phyloP scores from a whole-genome alignment of 2,797 vertebrate genomes.

The Cottoperca gobio region DNA sequence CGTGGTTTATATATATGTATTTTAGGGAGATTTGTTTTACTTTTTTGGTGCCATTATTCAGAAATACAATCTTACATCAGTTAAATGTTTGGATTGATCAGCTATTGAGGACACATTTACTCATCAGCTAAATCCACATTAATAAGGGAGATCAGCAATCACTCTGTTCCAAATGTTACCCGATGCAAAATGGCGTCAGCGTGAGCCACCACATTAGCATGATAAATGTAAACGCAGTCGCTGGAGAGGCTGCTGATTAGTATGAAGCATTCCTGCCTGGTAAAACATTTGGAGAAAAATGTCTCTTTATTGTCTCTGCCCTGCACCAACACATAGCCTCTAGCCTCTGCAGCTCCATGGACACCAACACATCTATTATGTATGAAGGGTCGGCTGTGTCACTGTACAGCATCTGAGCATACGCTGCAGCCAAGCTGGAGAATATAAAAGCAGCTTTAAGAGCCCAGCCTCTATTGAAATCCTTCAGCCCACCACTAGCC shows the following conservation, averaged over 20 bases:
- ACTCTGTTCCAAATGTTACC: neutral
- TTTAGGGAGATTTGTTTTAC: neutral
- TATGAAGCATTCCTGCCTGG: constrained; percentile 48
- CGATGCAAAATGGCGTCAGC: neutral
- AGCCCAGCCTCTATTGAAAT: constrained; percentile 22
- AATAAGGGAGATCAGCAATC: neutral
- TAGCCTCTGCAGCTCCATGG: constrained; percentile 56
- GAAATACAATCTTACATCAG: neutral
- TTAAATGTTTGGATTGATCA: neutral
- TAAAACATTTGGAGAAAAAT: constrained; percentile 42
- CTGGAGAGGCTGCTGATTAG: constrained; percentile 47
- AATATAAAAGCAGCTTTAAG: constrained; percentile 40
- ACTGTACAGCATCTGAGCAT: constrained; percentile 45
- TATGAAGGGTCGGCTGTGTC: constrained; percentile 62
- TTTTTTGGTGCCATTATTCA: neutral
- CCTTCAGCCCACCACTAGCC: constrained; percentile 27
- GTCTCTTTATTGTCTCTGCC: constrained; percentile 21
- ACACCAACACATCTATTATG: constrained; percentile 70
- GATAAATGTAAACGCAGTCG: constrained; percentile 36
- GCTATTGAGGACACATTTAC: neutral
- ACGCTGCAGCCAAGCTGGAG: constrained; percentile 28
- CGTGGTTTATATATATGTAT: constrained; percentile 5
- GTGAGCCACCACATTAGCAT: constrained; percentile 29
- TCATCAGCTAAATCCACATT: neutral
- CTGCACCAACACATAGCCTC: constrained; percentile 36